phyloP scores from a whole-genome alignment of 2,888 invertebrate genomes.

The Monopis laevigella region DNA sequence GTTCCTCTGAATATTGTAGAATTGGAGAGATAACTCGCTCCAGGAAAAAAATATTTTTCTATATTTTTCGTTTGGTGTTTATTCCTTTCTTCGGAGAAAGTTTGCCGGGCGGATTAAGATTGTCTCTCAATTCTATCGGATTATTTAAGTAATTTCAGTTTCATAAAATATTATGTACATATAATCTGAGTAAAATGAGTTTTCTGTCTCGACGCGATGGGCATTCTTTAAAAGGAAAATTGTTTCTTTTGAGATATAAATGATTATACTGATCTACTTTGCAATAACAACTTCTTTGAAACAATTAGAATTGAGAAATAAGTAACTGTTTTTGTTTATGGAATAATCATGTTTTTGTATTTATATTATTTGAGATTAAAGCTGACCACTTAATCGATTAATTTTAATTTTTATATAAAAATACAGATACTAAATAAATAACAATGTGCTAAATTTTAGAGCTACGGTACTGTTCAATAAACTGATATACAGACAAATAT shows the following conservation, averaged over 20 bases:
- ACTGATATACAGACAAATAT: too few relatives aligned
- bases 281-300: slow-evolving; percentile 3
- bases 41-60: slow-evolving; percentile 33
- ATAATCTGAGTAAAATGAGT: slow-evolving; percentile 22
- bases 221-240: slow-evolving; percentile 7
- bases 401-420: too few relatives aligned
- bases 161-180: slow-evolving; percentile 17
- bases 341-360: too few relatives aligned
- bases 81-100: slow-evolving; percentile 30
- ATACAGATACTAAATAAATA: too few relatives aligned
- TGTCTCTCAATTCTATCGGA: slow-evolving; percentile 25
- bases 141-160: slow-evolving; percentile 25
- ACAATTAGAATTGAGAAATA: slow-evolving; percentile 5
- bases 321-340: background rate
- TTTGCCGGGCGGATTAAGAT: slow-evolving; percentile 36
- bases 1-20: slow-evolving; percentile 50
- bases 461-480: too few relatives aligned
- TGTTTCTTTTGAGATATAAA: slow-evolving; percentile 6
- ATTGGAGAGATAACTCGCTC: slow-evolving; percentile 46
- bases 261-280: slow-evolving; percentile 4
- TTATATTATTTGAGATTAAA: too few relatives aligned
- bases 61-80: slow-evolving; percentile 29
- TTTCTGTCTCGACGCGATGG: slow-evolving; percentile 13
- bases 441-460: too few relatives aligned
- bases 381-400: too few relatives aligned